Conservation (phyloP, 2,888 invertebrate species). For the Drosophila paramelanica region DNA sequence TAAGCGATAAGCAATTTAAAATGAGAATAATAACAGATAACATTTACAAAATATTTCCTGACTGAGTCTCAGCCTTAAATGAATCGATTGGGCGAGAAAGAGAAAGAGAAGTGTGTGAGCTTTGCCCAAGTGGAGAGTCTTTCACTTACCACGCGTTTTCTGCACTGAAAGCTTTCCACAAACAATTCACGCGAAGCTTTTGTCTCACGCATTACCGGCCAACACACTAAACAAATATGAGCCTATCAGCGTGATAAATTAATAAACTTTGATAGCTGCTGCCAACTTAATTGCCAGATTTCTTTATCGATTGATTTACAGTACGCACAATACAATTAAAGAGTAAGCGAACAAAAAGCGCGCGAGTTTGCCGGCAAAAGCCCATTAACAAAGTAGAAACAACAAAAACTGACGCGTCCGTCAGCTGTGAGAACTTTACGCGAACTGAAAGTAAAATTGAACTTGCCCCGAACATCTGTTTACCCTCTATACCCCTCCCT, state of each 20-base stretch:
- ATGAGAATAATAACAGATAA: neutral
- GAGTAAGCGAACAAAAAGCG: neutral
- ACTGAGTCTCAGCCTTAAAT: neutral
- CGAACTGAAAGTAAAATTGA: slow-evolving; percentile 43
- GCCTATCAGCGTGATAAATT: slow-evolving; percentile 31
- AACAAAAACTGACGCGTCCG: slow-evolving; percentile 45
- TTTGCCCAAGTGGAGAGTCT: neutral
- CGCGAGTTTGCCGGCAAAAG: slow-evolving; percentile 50
- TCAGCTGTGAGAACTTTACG: slow-evolving; percentile 65
- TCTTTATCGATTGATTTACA: slow-evolving; percentile 1
- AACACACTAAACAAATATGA: slow-evolving; percentile 20
- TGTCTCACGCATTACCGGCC: slow-evolving; percentile 22
- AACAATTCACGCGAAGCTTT: slow-evolving; percentile 53
- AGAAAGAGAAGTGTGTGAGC: neutral
- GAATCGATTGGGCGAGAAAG: neutral
- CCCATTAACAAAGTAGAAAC: neutral
- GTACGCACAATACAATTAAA: neutral
- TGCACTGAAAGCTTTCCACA: slow-evolving; percentile 46
- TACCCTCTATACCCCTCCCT: neutral
- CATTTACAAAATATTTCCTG: neutral
- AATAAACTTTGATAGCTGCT: slow-evolving; percentile 13
- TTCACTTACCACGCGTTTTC: slow-evolving; percentile 57
- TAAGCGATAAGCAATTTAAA: neutral
- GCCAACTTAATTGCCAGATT: neutral
- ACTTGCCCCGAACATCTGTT: slow-evolving; percentile 6